Base-by-base conservation (phyloP, 1,140 invertebrate genomes). In the Zaprionus ornatus region DNA sequence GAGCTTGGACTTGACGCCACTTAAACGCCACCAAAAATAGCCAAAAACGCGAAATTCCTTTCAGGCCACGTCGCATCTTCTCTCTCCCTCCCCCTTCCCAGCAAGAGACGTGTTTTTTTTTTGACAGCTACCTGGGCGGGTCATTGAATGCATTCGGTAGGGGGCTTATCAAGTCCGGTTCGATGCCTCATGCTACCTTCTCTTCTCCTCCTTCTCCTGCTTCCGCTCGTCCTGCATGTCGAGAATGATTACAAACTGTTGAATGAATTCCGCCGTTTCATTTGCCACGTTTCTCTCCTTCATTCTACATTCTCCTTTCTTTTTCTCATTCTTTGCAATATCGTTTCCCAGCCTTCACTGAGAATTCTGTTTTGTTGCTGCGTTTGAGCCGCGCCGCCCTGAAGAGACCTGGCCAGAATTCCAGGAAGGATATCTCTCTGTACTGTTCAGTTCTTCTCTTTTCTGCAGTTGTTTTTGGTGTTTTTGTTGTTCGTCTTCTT, bases 201-300 rank as follows among this genome's bases (percentile, higher is more conserved):
- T 32, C 29, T 10, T 9, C 9, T 10, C 0, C 29, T 10, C 29
- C 29, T 19, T 1, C 17, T 37, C 4, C 32, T n/a, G n/a, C n/a
- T 21, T 21, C 42, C 40, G 37, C 40, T 25, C 25, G 19, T 64
- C 40, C 37, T 71, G 77, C 66, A 76, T 54, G 84, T 82, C 64
- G 73, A 81, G 71, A 79, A 76, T 79, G 85, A 90, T 85, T 88
- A 82, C 85, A 81, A 90, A 90, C 75, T 88, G 85, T 82, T 88
- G 85, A 90, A 88, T 88, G 85, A 90, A 88, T 85, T 90, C 84
- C 82, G 67, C 66, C 60, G 81, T 81, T 73, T 61, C 50, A 55
- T 64, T 66, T 65, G 60, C 52, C 35, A 37, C 60, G 21, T 52
- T 45, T 59, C 27, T 55, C 45, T 25, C 37, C 10, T 25, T 21